Base-by-base conservation (phyloP, 2,113 vertebrate species). In the Crotalus tigris region DNA sequence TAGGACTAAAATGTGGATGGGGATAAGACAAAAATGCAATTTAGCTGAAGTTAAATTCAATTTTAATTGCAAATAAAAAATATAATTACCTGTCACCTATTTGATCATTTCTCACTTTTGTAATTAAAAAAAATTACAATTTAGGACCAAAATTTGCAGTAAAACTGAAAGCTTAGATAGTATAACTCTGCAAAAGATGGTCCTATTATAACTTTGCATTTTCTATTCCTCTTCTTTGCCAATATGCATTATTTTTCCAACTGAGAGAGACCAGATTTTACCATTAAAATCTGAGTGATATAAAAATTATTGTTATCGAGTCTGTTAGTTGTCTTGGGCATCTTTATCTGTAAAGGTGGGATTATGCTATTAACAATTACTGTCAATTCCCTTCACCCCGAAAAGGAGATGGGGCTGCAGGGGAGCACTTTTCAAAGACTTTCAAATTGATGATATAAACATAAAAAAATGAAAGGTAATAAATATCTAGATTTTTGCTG, bases 401-500 rank as follows among this genome's bases (percentile, higher is more conserved):
- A 46, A 44, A 49, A 86, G 1, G 23, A 49, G 85, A 10, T 49
- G 21, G 33, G 7, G 8, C 9, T 29, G 21, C 4, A 46, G 19
- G 1, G 8, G 85, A 5, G 10, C 21, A 5, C 85, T 81, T 85
- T 94, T 94, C 91, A 81, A 44, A 95, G 93, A 91, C 44, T 95
- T 87, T 95, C 0, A 5, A 17, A 29, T 21, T 91, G 81, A 49
- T 88, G 94, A 95, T 93, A 94, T 95, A 81, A 88, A 8, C 17
- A 55, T 17, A 39, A 54, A 92, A 54, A 21, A 21, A 33, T 39
- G 75, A 95, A 94, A 5, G 51, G 23, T 87, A 75, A 92, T 94
- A 81, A 85, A 95, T 24, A 92, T 51, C 19, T 12, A 0, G 94
- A 90, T 57, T 94, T 94, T 91, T 93, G 90, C 61, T 92, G 93